A percentile compares a stretch with the other conserved stretches of the same genome.
phyloP scores from a whole-genome alignment of 2,888 invertebrate genomes.

The Melanotus villosus region DNA sequence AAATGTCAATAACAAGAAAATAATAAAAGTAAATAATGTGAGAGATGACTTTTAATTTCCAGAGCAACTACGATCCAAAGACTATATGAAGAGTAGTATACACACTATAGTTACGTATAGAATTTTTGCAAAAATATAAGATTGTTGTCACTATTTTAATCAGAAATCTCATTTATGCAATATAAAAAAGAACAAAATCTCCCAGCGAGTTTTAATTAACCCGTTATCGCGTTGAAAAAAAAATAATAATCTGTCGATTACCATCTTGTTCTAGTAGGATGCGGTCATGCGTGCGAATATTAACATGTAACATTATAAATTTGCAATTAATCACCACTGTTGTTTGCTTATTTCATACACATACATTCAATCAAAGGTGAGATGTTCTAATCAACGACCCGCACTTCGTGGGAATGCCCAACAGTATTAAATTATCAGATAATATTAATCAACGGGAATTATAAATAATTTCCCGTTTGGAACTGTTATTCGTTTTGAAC shows the following conservation, averaged over 20 bases:
- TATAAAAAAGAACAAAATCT: too few species aligned
- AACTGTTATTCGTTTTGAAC: too few species aligned
- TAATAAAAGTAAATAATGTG: too few species aligned
- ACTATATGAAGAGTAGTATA: too few species aligned
- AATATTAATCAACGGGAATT: neutral
- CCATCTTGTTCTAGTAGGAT: conserved; percentile 2
- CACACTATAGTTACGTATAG: too few species aligned
- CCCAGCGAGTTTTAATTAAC: conserved; percentile 5
- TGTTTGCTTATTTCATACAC: conserved; percentile 18
- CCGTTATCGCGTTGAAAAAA: neutral
- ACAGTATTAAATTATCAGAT: neutral
- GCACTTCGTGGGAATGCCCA: conserved; percentile 8
- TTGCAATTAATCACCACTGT: conserved; percentile 11
- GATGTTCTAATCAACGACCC: conserved; percentile 14
- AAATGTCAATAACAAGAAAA: too few species aligned
- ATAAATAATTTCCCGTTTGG: neutral
- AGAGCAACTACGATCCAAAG: too few species aligned
- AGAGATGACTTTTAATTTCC: too few species aligned
- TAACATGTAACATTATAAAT: conserved; percentile 15
- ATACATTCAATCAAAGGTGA: conserved; percentile 18
- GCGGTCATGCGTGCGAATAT: conserved; percentile 17
- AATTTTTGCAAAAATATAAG: too few species aligned
- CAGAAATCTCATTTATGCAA: too few species aligned
- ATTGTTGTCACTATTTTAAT: too few species aligned
- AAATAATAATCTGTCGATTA: conserved; percentile 14